Evolutionary conservation across 2,888 invertebrate genomes (phyloP), one percentile per base, ranked within the genome.

Genomic region (Synanthedon myopaeformis): DNA sequence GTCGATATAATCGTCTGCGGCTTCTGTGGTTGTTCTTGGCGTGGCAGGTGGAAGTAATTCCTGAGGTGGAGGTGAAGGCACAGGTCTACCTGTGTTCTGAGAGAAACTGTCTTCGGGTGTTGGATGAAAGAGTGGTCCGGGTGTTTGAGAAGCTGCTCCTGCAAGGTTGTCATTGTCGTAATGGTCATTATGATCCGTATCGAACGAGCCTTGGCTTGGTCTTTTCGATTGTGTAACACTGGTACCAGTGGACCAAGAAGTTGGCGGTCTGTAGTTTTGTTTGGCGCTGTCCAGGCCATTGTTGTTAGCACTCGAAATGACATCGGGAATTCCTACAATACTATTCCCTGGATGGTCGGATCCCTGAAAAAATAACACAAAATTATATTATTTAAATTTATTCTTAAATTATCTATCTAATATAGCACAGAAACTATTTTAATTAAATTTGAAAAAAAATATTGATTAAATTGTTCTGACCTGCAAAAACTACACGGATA

Each of bases 221-320:
- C 23, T 52, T 4, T 35, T 52, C 4, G 55, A 50, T 42, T 52
- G 53, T 14, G 51, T 59, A 52, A 17, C 19, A 35, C 64, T 61
- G n/a, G 61, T 69, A 53, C 87, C 81, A 0, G 88, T 89, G 1
- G 90, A 89, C 90, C 90, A 90, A 54, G 86, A 86, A 6, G 84
- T 80, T 0, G 90, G 90, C 0, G 89, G 82, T 28, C 87, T 76
- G 63, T 89, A 90, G 57, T 78, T 82, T 19, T 78, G 75, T 60
- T 88, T 87, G 54, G 77, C 88, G 45, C 79, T 76, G 57, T 82
- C 84, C 4, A 85, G 61, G 13, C 77, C 79, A 53, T 84, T 80
- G 58, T 83, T 80, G 57, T 76, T 74, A 10, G 71, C 69, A 51
- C 74, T 78, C 2, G 75, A 70, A 28, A 89, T 82, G 4, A 81